These are phyloP conservation scores for Drosophila diplacantha DNA, from an alignment of 2,888 invertebrate species.

Conservation along the genomic window DNA sequence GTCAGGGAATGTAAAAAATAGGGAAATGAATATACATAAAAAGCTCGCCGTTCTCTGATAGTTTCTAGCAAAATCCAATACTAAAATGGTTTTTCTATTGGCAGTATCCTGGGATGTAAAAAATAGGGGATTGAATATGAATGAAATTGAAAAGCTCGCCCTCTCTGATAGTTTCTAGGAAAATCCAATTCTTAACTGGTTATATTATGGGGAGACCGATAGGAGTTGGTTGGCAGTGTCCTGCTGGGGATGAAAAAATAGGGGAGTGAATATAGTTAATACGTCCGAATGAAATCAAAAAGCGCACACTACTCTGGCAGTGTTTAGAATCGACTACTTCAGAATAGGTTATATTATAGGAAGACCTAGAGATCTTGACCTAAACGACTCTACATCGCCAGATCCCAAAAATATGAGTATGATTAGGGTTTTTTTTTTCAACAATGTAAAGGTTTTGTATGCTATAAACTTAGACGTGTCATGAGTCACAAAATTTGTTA, in stretches of 20 bases:
- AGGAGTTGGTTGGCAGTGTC: not conserved
- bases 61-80: not conserved
- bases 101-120: not conserved
- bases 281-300: not conserved
- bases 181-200: not conserved
- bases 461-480: not conserved
- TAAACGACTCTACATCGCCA: not conserved
- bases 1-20: not conserved
- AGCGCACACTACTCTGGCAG: not conserved
- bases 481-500: slow-evolving; percentile 27
- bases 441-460: not conserved
- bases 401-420: not conserved
- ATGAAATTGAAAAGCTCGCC: not conserved
- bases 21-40: not conserved
- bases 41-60: not conserved
- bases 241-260: not conserved
- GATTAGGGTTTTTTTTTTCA: not conserved
- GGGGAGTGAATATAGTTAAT: not conserved
- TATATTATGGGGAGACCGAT: not conserved
- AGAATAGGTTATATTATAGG: not conserved
- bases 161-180: not conserved
- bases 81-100: not conserved
- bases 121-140: not conserved
- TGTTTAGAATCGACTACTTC: not conserved
- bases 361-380: not conserved